Conservation (phyloP, 2,797 vertebrate genomes). For the Myotis vivesi region DNA sequence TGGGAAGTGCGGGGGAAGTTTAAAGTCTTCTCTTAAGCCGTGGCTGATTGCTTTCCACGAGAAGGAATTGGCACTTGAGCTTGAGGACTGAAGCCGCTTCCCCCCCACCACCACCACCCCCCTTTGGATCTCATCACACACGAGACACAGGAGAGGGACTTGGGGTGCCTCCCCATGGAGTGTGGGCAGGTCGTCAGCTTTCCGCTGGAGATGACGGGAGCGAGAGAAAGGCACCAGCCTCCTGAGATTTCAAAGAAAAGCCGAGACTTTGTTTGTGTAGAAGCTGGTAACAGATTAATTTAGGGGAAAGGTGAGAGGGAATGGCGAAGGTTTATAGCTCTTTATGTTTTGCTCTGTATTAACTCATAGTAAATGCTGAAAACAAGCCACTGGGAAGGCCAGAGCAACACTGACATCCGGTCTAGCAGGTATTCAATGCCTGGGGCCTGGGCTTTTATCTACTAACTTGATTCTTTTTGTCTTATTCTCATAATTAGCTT, state of each 20-base stretch:
- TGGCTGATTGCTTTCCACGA: neutral
- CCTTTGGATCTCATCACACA: rapidly evolving
- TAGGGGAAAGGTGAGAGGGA: neutral
- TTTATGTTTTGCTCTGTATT: neutral
- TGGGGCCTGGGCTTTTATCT: neutral
- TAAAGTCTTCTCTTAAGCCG: neutral
- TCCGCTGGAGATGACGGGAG: neutral
- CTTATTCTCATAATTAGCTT: neutral
- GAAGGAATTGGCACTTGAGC: neutral
- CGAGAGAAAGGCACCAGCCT: neutral
- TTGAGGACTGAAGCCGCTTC: neutral
- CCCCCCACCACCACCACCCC: too few relatives aligned
- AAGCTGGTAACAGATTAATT: neutral
- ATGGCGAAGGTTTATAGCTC: neutral
- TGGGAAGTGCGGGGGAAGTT: neutral
- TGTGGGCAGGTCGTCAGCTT: neutral
- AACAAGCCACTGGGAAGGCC: neutral
- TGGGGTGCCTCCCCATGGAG: neutral
- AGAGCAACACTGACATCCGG: neutral
- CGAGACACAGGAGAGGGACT: neutral
- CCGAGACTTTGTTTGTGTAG: neutral
- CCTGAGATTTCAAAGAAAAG: neutral
- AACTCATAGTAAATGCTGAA: neutral
- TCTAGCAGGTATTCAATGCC: neutral
- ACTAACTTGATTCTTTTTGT: neutral